Conservation (phyloP, 2,888 invertebrate species). For the Papilio elwesi region DNA sequence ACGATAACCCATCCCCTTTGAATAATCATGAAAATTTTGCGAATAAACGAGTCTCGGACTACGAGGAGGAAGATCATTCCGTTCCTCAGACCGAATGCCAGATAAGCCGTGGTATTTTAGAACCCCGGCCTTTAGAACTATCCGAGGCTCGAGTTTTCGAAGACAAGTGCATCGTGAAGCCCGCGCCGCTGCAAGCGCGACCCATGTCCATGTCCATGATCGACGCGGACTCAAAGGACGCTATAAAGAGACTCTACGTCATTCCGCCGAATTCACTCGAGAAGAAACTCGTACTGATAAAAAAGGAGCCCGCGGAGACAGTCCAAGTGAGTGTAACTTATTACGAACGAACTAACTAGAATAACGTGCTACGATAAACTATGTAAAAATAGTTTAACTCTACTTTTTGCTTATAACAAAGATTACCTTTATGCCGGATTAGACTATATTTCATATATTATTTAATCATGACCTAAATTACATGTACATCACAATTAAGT, state of each 20-base stretch:
- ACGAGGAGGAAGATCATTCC: slow-evolving; percentile 72
- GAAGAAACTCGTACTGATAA: slow-evolving; percentile 87
- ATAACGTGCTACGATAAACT: no score
- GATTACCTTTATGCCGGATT: no score
- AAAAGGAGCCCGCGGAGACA: slow-evolving; percentile 83
- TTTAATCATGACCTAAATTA: no score
- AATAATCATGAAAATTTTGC: slow-evolving; percentile 72
- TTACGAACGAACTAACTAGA: neutral
- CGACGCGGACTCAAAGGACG: slow-evolving; percentile 67
- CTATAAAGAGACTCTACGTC: slow-evolving; percentile 72
- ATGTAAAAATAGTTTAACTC: no score
- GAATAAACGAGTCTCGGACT: slow-evolving; percentile 71
- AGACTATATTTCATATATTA: no score
- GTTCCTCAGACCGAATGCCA: slow-evolving; percentile 59
- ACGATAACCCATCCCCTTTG: slow-evolving; percentile 65
- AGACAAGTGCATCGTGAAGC: slow-evolving; percentile 73
- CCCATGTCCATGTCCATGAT: slow-evolving; percentile 66
- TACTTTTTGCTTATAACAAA: no score
- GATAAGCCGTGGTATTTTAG: slow-evolving; percentile 59
- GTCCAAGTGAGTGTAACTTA: slow-evolving; percentile 66
- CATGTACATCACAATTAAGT: no score
- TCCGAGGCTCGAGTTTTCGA: slow-evolving; percentile 69
- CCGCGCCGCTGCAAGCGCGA: slow-evolving; percentile 73
- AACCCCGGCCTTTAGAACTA: slow-evolving; percentile 63
- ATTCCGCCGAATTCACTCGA: slow-evolving; percentile 78